Evolutionary conservation across 35 echinoderm and acorn worm species (phyloP), one percentile per base, ranked within the genome.

Genomic region (Amphiura filiformis): DNA sequence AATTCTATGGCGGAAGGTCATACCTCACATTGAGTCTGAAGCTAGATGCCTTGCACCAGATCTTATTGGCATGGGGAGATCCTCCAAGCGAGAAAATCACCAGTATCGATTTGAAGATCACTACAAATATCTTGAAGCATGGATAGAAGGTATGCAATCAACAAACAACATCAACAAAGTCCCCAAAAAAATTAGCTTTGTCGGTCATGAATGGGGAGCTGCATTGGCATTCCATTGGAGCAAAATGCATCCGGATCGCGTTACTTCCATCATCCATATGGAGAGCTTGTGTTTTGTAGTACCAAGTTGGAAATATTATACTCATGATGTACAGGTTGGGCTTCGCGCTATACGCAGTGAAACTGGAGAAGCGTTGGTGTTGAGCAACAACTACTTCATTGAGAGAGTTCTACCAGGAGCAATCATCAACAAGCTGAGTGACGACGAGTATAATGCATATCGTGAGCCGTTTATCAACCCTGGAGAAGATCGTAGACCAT

Each of bases 191-290:
- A 88, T 97, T 13, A 86, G 56, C 26, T 84, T 97, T 36, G 88
- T 97, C 13, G 84, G 88, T 22, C 91, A 97, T 85, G 94, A 93
- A 79, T 97, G 95, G 95, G 95, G 95, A 18, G 94, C 92, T 18
- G 95, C 78, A 7, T 85, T 97, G n/a, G 91, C 88, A 17, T 80
- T 97, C 32, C 88, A 94, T 35, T 97, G 95, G 95, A 44, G 84
- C 61, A 35, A 94, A 37, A 56, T 89, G 76, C 78, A 97, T 37
- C 79, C 65, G 31, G 81, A 80, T 34, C 76, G 86, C 32, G 79
- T 97, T n/a, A 65, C 93, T 56, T 88, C 81, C 26, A 65, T 44
- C 39, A 79, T 57, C 39, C 86, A 93, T 65, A 93, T 93, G 91
- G 91, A 93, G 47, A 93, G 92, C 37, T 38, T 94, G 12, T 34